A percentile compares a stretch with the other conserved stretches of the same genome.
phyloP scores from a whole-genome alignment of 1,140 invertebrate genomes.

The Choristoneura fumiferana region DNA sequence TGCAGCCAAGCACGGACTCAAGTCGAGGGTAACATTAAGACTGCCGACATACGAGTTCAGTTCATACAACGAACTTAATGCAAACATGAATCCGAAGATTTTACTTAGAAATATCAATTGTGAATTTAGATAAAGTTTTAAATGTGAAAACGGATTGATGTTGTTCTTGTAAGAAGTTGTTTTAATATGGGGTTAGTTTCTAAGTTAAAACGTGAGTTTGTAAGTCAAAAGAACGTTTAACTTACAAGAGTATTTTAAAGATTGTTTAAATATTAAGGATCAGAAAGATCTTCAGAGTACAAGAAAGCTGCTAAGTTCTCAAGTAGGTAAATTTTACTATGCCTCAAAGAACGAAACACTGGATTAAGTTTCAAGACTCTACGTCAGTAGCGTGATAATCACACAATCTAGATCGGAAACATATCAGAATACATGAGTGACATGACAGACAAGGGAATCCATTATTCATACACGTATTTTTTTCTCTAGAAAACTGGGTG shows the following conservation, averaged over 20 bases:
- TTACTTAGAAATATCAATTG: conserved; percentile 12
- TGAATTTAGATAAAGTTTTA: background rate
- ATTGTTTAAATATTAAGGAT: too few species aligned
- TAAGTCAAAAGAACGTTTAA: too few species aligned
- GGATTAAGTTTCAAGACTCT: too few species aligned
- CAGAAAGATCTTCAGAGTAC: too few species aligned
- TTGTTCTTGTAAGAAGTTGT: background rate
- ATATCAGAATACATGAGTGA: conserved; percentile 57
- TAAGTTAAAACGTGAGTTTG: too few species aligned
- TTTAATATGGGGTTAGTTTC: too few species aligned
- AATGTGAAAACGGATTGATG: background rate
- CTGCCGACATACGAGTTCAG: too few species aligned
- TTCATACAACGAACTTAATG: conserved; percentile 9
- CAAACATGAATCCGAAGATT: conserved; percentile 8
- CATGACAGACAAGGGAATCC: conserved; percentile 20
- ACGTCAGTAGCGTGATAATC: conserved; percentile 36
- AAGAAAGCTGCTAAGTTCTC: too few species aligned
- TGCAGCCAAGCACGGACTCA: background rate
- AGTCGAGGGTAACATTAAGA: background rate
- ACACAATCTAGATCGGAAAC: conserved; percentile 58
- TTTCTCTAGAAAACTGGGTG: conserved; percentile 53
- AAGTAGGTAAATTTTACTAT: too few species aligned
- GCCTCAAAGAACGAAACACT: too few species aligned
- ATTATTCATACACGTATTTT: conserved; percentile 35
- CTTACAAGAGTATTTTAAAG: too few species aligned